These are phyloP conservation scores for Julus scandinavius DNA, from an alignment of 2,888 invertebrate species.

Conservation along the genomic window DNA sequence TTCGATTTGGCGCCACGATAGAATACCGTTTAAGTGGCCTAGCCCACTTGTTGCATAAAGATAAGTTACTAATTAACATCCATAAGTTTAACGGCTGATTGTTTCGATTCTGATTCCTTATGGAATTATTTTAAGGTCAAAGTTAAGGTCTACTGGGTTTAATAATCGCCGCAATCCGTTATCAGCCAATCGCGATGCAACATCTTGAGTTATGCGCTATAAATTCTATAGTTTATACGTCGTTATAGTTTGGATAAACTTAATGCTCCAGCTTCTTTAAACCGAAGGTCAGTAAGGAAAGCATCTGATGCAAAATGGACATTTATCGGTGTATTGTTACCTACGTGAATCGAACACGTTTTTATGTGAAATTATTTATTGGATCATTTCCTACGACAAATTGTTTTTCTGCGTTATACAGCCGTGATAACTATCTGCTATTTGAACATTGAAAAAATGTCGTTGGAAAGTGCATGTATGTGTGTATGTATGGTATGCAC, in stretches of 20 bases:
- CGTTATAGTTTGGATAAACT: too few relatives aligned
- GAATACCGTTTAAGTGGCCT: neutral
- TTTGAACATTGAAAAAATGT: neutral
- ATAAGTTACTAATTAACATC: neutral
- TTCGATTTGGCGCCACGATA: neutral
- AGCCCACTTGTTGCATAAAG: neutral
- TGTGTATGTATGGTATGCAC: neutral
- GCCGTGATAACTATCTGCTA: neutral
- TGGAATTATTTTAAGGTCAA: neutral
- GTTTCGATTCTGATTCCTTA: neutral
- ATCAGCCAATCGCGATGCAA: neutral
- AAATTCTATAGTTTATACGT: neutral
- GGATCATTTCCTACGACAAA: constrained; percentile 1
- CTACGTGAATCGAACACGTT: neutral
- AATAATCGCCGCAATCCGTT: neutral
- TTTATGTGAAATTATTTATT: neutral
- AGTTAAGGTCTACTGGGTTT: neutral
- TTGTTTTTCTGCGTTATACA: neutral
- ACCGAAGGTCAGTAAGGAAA: neutral
- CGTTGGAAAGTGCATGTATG: neutral
- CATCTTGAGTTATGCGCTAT: neutral
- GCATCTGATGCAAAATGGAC: neutral
- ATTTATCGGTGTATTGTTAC: neutral
- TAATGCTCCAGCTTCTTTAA: neutral
- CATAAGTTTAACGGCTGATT: neutral